Base-by-base conservation (phyloP, 2,888 invertebrate species). In the Brachylomia viminalis region DNA sequence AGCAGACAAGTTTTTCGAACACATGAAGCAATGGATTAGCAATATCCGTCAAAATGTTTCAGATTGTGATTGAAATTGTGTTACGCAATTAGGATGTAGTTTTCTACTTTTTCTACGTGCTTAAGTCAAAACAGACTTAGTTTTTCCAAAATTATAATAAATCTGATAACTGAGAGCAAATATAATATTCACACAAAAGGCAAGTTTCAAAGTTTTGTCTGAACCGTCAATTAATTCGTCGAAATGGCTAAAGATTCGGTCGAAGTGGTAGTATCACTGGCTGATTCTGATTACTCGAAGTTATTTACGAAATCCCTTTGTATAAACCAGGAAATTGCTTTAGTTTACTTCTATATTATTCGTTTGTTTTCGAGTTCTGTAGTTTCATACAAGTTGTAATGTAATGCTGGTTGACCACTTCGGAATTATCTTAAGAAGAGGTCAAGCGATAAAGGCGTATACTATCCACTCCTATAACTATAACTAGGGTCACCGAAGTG, bases 281-380 rank as follows among this genome's bases (percentile, higher is more conserved):
- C 6, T n/a, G 45, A 33, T 56, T 47, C 33, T 33, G 27, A 27
- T 27, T 38, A 33, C 72, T 54, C 15, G 6, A 72, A 27, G 15
- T 56, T 72, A 72, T 56, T 72, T 45, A 33, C 6, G 15, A 11
- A 20, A 70, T 17, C 27, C 52, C 54, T 71, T 47, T 23, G 11
- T 73, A 27, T 58, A 27, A 56, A 45, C 56, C 15, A 20, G n/a
- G 56, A 56, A 72, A 72, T 47, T 73, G 7, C 11, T 72, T 56
- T 23, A 45, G 33, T 56, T 45, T 42, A 10, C 6, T 33, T 17
- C n/a, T n/a, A n/a, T 30, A 20, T 58, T 45, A 30, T 59, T 59
- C 23, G 6, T 59, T 17, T 30, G 52, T 38, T 38, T 69, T 68
- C 38, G 33, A 68, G 70, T 67, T 47, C 33, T 38, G 69, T 54